Base-by-base conservation (phyloP, 2,888 invertebrate genomes). In the Hedychridium roseum region DNA sequence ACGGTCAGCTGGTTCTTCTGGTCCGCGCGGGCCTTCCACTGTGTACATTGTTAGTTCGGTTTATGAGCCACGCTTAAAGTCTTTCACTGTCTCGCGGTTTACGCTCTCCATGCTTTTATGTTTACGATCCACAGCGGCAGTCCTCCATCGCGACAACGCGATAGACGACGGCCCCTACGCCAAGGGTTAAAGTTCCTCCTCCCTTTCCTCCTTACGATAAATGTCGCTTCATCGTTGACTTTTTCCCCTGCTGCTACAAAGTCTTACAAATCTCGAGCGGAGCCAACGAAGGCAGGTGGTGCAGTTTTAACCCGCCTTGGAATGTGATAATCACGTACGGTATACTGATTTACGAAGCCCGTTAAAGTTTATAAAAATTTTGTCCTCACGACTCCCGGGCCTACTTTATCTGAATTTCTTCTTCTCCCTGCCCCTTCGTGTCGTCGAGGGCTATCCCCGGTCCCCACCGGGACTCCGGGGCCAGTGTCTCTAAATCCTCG, bases 51-150 rank as follows among this genome's bases (percentile, higher is more conserved):
- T 67, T 67, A 68, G 60, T 45, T 47, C 58, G 56, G 53, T 67
- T 67, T 67, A 67, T 63, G 67, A 67, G 68, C 44, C 68, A 62
- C 68, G 66, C 57, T 66, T 63, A 65, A 64, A 64, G 48, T 39
- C 57, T 54, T 66, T 66, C 64, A 66, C 59, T 56, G 51, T 64
- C 57, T 60, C 63, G n/a, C n/a, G n/a, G 58, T 64, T 64, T 64
- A 64, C 63, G 60, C 60, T 59, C 50, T 54, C 57, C 60, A 44
- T 60, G 55, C 49, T 49, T 59, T 69, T 68, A 70, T 63, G 64
- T 65, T 72, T 69, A 72, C 70, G 71, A 64, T 66, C 70, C 57
- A 65, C n/a, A n/a, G n/a, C n/a, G n/a, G n/a, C n/a, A n/a, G 28
- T 64, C 52, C 57, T 54, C 52, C 50, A 54, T 42, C 50, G 21